A percentile compares a stretch with the other conserved stretches of the same genome.
Evolutionary conservation across 2,888 invertebrate species (phyloP).

Genomic region (Aleiodes alternator): DNA sequence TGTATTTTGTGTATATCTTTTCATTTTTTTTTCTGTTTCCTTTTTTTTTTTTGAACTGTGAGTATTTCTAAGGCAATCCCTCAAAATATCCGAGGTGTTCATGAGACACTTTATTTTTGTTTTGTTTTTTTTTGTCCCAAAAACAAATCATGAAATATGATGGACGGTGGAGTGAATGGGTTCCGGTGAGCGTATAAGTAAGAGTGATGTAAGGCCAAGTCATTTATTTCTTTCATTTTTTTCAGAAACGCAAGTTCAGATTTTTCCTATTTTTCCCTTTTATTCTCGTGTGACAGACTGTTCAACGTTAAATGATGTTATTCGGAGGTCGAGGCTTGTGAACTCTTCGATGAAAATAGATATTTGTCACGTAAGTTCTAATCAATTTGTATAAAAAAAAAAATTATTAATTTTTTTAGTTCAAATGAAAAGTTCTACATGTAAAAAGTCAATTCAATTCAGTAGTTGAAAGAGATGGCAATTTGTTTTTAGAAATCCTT

Average conservation of each 20-base stretch:
- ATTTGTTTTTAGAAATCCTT: not conserved
- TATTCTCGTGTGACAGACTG: too few relatives aligned
- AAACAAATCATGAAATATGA: not conserved
- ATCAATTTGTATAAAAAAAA: too few relatives aligned
- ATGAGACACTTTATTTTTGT: constrained; percentile 25
- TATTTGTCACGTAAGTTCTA: too few relatives aligned
- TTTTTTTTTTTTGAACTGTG: constrained; percentile 44
- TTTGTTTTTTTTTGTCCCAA: constrained; percentile 16
- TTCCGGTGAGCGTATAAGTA: not conserved
- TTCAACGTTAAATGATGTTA: too few relatives aligned
- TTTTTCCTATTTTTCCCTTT: not conserved
- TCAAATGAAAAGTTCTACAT: too few relatives aligned
- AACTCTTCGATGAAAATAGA: too few relatives aligned
- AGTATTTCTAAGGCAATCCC: constrained; percentile 44
- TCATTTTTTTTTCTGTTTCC: constrained; percentile 33
- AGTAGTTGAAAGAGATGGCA: not conserved
- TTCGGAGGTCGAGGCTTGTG: too few relatives aligned
- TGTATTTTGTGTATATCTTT: constrained; percentile 47
- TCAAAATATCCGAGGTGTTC: constrained; percentile 23
- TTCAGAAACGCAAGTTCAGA: not conserved
- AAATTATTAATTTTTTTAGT: too few relatives aligned
- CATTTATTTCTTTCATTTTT: constrained; percentile 28
- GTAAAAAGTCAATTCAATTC: not conserved
- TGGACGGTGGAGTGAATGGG: constrained; percentile 33
- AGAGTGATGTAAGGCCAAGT: constrained; percentile 28